Evolutionary conservation across 2,113 vertebrate species (phyloP).

Genomic region (Isichthys henryi): DNA sequence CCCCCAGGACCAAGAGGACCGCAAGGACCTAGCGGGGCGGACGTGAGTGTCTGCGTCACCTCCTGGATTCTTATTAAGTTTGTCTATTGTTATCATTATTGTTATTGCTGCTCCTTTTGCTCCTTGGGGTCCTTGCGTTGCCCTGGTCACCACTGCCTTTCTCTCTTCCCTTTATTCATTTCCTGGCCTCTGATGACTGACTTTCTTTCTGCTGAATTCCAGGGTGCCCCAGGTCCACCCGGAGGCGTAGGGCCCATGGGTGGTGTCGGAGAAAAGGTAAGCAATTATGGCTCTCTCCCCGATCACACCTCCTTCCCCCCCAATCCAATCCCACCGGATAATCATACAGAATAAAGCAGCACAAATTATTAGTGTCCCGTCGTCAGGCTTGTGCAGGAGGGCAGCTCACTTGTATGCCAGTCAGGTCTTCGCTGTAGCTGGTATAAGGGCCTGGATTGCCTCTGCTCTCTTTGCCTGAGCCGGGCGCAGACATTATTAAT

Average conservation of each 20-base stretch:
- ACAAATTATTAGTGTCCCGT: no score
- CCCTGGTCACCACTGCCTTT: neutral
- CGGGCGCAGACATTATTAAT: neutral
- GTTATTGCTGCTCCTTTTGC: neutral
- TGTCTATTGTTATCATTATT: neutral
- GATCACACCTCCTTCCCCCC: neutral
- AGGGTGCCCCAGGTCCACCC: conserved; percentile 91
- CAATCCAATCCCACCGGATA: neutral
- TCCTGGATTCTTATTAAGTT: neutral
- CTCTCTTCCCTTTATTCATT: neutral
- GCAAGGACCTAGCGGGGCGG: conserved; percentile 72
- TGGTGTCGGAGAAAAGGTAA: conserved; percentile 89
- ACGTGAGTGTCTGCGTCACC: conserved; percentile 56
- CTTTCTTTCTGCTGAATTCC: conserved; percentile 15
- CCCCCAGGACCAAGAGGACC: conserved; percentile 77
- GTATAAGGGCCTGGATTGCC: neutral
- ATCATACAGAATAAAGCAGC: neutral
- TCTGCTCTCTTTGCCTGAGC: neutral
- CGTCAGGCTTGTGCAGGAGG: neutral
- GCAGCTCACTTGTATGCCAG: neutral
- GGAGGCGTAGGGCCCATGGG: conserved; percentile 83
- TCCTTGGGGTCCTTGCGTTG: neutral
- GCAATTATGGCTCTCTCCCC: conserved; percentile 8
- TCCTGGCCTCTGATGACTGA: neutral
- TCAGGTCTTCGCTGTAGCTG: neutral